Evolutionary conservation across 1,140 invertebrate species (phyloP).

Genomic region (Forficula auricularia): DNA sequence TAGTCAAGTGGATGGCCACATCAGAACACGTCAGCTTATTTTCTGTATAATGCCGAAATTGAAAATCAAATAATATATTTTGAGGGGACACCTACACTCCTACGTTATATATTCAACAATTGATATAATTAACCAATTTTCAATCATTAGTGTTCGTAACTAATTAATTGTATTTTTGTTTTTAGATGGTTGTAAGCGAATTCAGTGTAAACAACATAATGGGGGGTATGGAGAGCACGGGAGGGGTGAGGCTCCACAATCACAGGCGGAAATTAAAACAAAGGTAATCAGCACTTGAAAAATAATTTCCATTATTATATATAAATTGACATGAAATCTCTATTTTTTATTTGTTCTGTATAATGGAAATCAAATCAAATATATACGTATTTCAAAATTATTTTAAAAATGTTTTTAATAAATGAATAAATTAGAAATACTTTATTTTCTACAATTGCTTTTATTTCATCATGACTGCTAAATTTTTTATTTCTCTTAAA

Average conservation of each 20-base stretch:
- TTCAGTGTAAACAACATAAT: constrained; percentile 61
- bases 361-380: background rate
- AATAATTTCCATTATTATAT: background rate
- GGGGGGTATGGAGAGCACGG: constrained; percentile 66
- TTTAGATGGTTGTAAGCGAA: constrained; percentile 57
- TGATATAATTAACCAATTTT: no score
- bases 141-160: no score
- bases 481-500: no score
- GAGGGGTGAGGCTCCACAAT: constrained; percentile 59
- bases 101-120: no score
- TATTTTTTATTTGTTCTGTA: background rate
- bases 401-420: constrained; percentile 2
- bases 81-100: no score
- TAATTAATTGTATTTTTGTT: no score
- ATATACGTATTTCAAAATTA: constrained; percentile 3
- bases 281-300: constrained; percentile 33
- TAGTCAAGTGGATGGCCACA: no score
- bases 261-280: constrained; percentile 63
- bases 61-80: no score
- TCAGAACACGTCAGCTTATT: no score
- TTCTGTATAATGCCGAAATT: no score
- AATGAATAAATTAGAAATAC: constrained; percentile 3
- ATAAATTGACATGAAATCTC: background rate
- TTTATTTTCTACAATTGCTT: background rate
- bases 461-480: background rate